phyloP scores from a whole-genome alignment of 2,113 vertebrate species.

The Vimba vimba region DNA sequence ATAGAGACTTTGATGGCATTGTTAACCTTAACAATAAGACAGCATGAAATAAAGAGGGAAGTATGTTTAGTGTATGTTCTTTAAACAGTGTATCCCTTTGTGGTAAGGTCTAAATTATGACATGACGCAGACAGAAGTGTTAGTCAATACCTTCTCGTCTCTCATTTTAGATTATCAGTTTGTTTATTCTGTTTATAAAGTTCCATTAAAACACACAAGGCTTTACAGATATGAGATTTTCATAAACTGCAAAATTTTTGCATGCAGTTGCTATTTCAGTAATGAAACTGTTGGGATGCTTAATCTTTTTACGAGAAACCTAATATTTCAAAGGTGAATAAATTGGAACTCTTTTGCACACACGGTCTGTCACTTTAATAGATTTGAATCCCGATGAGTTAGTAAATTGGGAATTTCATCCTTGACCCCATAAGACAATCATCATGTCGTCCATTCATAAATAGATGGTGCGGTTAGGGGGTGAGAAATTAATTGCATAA shows the following conservation, averaged over 20 bases:
- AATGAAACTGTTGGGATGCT: not conserved
- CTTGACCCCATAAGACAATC: constrained; percentile 57
- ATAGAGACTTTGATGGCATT: constrained; percentile 54
- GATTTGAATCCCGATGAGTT: constrained; percentile 11
- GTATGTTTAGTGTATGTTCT: not conserved
- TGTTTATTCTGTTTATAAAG: not conserved
- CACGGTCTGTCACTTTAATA: constrained; percentile 53
- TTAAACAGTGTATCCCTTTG: constrained; percentile 5
- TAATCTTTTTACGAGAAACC: not conserved
- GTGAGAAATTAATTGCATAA: constrained; percentile 52
- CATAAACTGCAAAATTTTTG: not conserved
- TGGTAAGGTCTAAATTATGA: not conserved
- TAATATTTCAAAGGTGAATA: not conserved
- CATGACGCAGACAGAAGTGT: not conserved
- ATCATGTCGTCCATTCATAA: constrained; percentile 53
- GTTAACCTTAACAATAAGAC: not conserved
- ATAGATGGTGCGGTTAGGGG: constrained; percentile 49
- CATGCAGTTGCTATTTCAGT: not conserved
- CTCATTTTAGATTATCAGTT: constrained; percentile 21
- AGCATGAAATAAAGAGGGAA: not conserved
- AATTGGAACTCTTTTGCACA: constrained; percentile 53
- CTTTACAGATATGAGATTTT: not conserved
- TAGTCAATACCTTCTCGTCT: not conserved
- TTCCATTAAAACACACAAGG: not conserved
- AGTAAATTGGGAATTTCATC: constrained; percentile 57